These are phyloP conservation scores for Cettia cetti DNA, from an alignment of 2,113 vertebrate genomes.

Conservation along the genomic window DNA sequence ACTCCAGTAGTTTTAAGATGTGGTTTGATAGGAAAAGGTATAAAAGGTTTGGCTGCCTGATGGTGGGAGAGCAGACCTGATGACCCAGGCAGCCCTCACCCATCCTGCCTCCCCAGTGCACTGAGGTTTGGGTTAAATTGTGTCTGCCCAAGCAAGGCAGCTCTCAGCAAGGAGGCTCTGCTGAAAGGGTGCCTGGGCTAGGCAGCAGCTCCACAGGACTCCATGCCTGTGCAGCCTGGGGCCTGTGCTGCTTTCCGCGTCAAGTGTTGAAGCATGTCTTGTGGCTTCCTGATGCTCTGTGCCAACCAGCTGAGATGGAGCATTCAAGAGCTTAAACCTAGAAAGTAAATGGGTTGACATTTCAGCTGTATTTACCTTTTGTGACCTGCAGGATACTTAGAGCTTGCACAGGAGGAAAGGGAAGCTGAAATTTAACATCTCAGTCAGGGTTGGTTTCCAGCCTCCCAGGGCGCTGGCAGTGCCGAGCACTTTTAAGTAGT, in stretches of 20 bases:
- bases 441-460: not conserved
- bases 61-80: not conserved
- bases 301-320: not conserved
- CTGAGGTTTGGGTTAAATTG: not conserved
- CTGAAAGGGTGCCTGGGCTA: not conserved
- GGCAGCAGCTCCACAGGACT: not conserved
- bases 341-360: not conserved
- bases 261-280: not conserved
- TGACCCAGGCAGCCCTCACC: not conserved
- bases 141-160: accelerated
- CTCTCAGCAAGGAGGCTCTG: not conserved
- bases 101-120: accelerated
- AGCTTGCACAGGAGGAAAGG: not conserved
- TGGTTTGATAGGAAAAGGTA: not conserved
- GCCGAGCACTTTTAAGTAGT: not conserved
- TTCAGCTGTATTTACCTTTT: not conserved
- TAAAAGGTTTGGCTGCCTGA: not conserved
- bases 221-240: accelerated
- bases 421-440: not conserved
- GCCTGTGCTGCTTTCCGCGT: not conserved
- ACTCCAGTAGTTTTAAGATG: not conserved
- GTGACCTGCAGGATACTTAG: not conserved
- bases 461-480: not conserved
- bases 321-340: not conserved
- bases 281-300: not conserved